Percentiles rank a stretch among this genome's conserved stretches.
phyloP scores from a whole-genome alignment of 1,140 invertebrate genomes.

The Leguminivora glycinivorella region DNA sequence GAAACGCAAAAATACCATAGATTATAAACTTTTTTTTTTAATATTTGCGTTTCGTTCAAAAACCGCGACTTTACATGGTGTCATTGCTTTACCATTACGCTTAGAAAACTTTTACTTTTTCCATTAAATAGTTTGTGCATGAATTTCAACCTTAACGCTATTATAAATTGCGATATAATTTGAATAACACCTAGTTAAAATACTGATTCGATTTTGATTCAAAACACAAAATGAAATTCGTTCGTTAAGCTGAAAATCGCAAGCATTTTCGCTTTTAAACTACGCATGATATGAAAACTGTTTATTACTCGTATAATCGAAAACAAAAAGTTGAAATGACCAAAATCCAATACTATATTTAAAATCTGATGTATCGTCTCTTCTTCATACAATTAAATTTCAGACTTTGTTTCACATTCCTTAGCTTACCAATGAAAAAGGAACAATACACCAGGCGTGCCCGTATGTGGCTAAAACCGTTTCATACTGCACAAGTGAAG shows the following conservation, averaged over 20 bases:
- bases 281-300: slow-evolving; percentile 70
- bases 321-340: slow-evolving; percentile 33
- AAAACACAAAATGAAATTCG: not conserved
- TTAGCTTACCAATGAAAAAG: slow-evolving; percentile 15
- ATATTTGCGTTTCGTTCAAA: not conserved
- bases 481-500: not conserved
- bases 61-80: slow-evolving; percentile 45
- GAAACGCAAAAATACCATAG: not conserved
- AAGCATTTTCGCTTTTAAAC: slow-evolving; percentile 52
- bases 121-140: slow-evolving; percentile 70
- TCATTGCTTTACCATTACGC: slow-evolving; percentile 47
- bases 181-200: slow-evolving; percentile 53
- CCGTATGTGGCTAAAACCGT: not conserved
- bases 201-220: slow-evolving; percentile 49
- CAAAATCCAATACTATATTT: slow-evolving; percentile 53
- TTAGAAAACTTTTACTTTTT: slow-evolving; percentile 44
- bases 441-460: slow-evolving; percentile 7
- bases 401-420: not conserved
- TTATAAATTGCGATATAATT: slow-evolving; percentile 61
- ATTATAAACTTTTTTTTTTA: not conserved
- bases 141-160: slow-evolving; percentile 53
- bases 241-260: slow-evolving; percentile 49
- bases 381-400: not conserved
- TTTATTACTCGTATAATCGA: slow-evolving; percentile 46
- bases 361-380: slow-evolving; percentile 26